These are phyloP conservation scores for Grallaria varia DNA, from an alignment of 2,113 vertebrate genomes.

Conservation along the genomic window DNA sequence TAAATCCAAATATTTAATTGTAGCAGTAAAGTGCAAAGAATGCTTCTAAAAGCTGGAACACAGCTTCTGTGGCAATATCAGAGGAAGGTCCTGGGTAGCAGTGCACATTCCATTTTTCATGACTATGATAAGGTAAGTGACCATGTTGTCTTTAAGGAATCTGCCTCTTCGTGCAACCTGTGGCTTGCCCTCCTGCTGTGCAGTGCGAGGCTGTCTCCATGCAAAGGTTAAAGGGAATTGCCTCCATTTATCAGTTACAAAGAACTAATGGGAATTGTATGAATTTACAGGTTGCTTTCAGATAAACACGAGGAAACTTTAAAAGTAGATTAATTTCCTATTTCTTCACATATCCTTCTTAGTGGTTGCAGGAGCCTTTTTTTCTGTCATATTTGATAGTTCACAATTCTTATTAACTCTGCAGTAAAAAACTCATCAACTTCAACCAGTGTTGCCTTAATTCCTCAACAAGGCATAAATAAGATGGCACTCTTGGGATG, in stretches of 20 bases:
- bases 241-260: not conserved
- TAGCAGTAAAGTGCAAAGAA: not conserved
- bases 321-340: not conserved
- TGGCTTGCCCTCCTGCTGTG: not conserved
- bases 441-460: not conserved
- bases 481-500: rapidly evolving
- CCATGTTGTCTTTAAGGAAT: not conserved
- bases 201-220: not conserved
- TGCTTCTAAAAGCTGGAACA: not conserved
- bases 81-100: not conserved
- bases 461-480: not conserved
- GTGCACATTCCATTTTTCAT: not conserved
- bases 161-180: not conserved
- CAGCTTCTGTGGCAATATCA: not conserved
- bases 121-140: not conserved
- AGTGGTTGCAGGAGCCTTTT: not conserved
- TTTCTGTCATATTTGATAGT: not conserved
- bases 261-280: not conserved
- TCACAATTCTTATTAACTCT: not conserved
- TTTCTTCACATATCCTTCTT: not conserved
- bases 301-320: not conserved
- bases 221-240: not conserved
- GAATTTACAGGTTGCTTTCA: not conserved
- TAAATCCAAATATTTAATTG: not conserved
- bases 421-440: not conserved